A percentile compares a stretch with the other conserved stretches of the same genome.
Conservation (phyloP, 2,113 vertebrate species). For the Oncorhynchus tshawytscha region DNA sequence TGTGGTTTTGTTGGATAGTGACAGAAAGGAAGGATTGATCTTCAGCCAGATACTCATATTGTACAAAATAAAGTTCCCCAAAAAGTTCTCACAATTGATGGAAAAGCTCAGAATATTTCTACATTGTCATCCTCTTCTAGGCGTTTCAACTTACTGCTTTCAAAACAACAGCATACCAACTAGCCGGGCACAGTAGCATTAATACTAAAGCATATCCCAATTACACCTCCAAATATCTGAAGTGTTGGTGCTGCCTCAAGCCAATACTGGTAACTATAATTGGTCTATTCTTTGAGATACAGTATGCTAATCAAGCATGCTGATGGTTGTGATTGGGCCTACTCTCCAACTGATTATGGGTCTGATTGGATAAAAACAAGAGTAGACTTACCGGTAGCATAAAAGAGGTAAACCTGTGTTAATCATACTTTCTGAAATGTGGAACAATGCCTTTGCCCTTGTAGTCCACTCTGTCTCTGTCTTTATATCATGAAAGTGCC, state of each 20-base stretch:
- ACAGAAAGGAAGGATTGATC: constrained; percentile 37
- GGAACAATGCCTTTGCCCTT: constrained; percentile 11
- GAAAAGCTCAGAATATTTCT: background rate
- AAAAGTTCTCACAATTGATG: constrained; percentile 23
- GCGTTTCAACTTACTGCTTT: background rate
- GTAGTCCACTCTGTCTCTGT: background rate
- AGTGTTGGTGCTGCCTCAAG: constrained; percentile 32
- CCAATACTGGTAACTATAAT: constrained; percentile 59
- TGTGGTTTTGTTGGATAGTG: constrained; percentile 21
- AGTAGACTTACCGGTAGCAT: background rate
- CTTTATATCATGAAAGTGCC: too few relatives aligned
- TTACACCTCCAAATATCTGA: constrained; percentile 26
- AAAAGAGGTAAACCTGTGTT: constrained; percentile 19
- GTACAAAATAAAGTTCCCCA: background rate
- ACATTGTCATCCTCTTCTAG: background rate
- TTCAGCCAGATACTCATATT: constrained; percentile 28
- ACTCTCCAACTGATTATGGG: constrained; percentile 61
- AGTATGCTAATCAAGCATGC: constrained; percentile 54
- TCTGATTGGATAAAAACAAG: constrained; percentile 49
- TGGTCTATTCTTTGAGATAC: constrained; percentile 45
- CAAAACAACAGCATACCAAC: background rate
- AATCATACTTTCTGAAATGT: constrained; percentile 16
- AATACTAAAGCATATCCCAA: constrained; percentile 1
- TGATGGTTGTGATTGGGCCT: constrained; percentile 66
- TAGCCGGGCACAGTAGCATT: background rate